phyloP scores from a whole-genome alignment of 2,797 vertebrate genomes.

The Sandelia bainsii region DNA sequence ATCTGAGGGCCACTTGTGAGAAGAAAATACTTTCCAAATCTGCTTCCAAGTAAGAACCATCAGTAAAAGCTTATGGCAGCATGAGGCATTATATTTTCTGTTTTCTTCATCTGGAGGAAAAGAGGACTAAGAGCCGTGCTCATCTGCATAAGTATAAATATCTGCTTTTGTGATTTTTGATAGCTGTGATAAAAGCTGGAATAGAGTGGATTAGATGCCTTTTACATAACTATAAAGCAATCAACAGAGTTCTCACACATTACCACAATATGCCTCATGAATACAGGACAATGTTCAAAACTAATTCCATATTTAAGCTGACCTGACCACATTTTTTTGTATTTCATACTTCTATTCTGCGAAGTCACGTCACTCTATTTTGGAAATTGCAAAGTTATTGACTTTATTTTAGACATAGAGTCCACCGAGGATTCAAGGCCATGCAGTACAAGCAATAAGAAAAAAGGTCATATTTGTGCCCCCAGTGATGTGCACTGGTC shows the following conservation, averaged over 20 bases:
- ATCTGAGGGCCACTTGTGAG: conserved; percentile 57
- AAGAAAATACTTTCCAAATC: conserved; percentile 69
- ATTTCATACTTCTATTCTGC: conserved; percentile 41
- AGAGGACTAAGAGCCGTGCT: conserved; percentile 55
- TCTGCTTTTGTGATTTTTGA: conserved; percentile 70
- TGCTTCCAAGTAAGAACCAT: conserved; percentile 63
- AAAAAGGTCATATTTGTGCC: conserved; percentile 77
- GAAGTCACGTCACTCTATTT: conserved; percentile 46
- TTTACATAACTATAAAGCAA: conserved; percentile 64
- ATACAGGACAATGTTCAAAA: conserved; percentile 48
- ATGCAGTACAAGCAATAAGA: conserved; percentile 57
- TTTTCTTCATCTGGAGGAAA: conserved; percentile 64
- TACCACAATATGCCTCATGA: conserved; percentile 59
- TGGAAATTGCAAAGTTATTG: conserved; percentile 57
- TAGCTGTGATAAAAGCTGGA: conserved; percentile 74
- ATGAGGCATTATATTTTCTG: conserved; percentile 48
- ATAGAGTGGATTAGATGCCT: conserved; percentile 69
- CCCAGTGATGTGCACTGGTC: conserved; percentile 71
- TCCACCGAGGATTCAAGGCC: conserved; percentile 49
- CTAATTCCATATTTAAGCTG: conserved; percentile 50
- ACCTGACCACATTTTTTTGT: conserved; percentile 30
- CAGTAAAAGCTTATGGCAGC: conserved; percentile 57
- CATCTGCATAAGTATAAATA: conserved; percentile 76
- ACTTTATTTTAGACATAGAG: conserved; percentile 47
- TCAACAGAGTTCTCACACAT: conserved; percentile 57